Evolutionary conservation across 2,113 vertebrate genomes (phyloP).

Genomic region (Rana temporaria): DNA sequence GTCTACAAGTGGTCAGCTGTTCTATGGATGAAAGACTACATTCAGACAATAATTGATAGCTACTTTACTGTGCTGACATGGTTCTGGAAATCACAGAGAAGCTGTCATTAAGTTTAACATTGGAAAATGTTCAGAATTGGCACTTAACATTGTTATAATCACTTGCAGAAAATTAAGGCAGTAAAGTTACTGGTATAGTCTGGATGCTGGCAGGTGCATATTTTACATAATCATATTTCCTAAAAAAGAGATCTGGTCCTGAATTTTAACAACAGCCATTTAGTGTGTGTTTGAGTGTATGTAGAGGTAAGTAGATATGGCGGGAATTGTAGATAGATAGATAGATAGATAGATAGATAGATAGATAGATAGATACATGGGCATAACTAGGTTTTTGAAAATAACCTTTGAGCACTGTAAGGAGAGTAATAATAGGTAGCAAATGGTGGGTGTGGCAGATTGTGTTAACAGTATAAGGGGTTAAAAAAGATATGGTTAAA

Average conservation of each 20-base stretch:
- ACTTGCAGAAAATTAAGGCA: background rate
- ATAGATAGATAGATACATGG: no score
- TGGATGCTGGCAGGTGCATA: background rate
- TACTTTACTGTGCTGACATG: background rate
- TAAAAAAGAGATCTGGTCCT: background rate
- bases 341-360: no score
- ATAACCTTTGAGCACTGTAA: no score
- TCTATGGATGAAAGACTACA: background rate
- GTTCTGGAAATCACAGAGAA: background rate
- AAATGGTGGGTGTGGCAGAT: no score
- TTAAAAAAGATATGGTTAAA: no score
- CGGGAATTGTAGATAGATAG: no score
- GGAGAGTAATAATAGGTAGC: no score
- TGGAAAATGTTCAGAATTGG: background rate
- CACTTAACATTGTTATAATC: conserved; percentile 1
- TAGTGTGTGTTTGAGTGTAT: no score
- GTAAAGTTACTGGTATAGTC: conserved; percentile 14
- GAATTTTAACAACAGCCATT: background rate
- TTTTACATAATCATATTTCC: background rate
- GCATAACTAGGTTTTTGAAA: no score
- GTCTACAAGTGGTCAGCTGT: background rate
- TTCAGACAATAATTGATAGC: background rate
- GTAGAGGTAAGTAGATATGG: no score
- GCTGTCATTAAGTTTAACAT: conserved; percentile 9
- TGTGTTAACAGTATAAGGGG: no score